Base-by-base conservation (phyloP, 1,140 invertebrate species). In the Scaptodrosophila lebanonensis region DNA sequence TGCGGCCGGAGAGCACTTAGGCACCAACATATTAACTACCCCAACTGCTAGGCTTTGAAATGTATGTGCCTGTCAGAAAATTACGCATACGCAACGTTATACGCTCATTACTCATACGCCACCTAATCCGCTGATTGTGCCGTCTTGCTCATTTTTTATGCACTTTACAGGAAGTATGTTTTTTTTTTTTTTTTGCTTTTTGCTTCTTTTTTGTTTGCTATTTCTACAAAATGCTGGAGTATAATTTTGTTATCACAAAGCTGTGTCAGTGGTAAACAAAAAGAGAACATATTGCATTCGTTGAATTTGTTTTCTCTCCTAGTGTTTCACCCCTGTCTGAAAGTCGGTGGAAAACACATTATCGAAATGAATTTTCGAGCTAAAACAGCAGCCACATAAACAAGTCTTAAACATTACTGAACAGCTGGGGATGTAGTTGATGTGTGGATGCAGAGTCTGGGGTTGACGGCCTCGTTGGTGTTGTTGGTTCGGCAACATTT, bases 281-380 rank as follows among this genome's bases (percentile, higher is more conserved):
- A 48, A n/a, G n/a, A n/a, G n/a, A n/a, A n/a, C n/a, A n/a, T n/a
- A n/a, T n/a, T n/a, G n/a, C n/a, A n/a, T n/a, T n/a, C n/a, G n/a
- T n/a, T n/a, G n/a, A n/a, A n/a, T n/a, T n/a, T n/a, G n/a, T n/a
- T n/a, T n/a, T n/a, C n/a, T n/a, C n/a, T n/a, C n/a, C n/a, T n/a
- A n/a, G n/a, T n/a, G n/a, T 12, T 45, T 4, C 5, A n/a, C 2
- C 8, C 4, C 22, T 11, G 39, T 17, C 32, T 42, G 54, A 25
- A 33, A 32, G 29, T 56, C 13, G n/a, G n/a, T 36, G 51, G 30
- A 39, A 49, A 50, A 50, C 53, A 62, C 59, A 62, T 62, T 62
- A 62, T 57, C 59, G 45, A 62, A 62, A 62, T 62, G 59, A 62
- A 40, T 62, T 62, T 62, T 57, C 25, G 44, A n/a, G 44, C 44